Evolutionary conservation across 2,797 vertebrate species (phyloP).

Genomic region (Linurgus olivaceus): DNA sequence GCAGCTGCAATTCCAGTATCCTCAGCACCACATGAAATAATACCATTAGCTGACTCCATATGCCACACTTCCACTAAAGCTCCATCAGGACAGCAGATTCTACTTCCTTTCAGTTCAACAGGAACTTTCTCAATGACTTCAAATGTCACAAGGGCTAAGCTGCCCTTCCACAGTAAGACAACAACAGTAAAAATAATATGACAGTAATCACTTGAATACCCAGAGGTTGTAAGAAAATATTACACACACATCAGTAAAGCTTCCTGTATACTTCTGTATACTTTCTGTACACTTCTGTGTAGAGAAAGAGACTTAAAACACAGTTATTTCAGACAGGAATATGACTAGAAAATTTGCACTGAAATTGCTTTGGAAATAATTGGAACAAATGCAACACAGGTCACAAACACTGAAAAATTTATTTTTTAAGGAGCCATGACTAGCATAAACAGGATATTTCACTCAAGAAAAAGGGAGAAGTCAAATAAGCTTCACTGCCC

Average conservation of each 20-base stretch:
- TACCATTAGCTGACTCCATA: background rate
- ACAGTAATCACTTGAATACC: background rate
- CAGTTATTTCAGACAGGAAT: background rate
- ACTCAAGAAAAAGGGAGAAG: background rate
- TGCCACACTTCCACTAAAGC: background rate
- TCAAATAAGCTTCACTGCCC: background rate
- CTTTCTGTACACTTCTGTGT: background rate
- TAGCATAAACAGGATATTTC: background rate
- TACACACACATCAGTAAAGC: background rate
- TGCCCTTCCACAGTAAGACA: background rate
- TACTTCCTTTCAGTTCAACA: background rate
- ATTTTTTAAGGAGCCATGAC: background rate
- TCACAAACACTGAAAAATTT: background rate
- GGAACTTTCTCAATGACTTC: background rate
- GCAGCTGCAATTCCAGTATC: background rate
- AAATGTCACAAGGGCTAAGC: background rate
- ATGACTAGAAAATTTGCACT: background rate
- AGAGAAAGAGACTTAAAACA: background rate
- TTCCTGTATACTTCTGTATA: background rate
- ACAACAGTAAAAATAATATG: background rate
- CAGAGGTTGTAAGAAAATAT: background rate
- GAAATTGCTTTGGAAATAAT: background rate
- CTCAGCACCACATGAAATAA: background rate
- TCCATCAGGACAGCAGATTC: background rate
- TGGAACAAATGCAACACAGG: background rate